These are phyloP conservation scores for Melinaea marsaeus DNA, from an alignment of 2,888 invertebrate genomes.

Conservation along the genomic window DNA sequence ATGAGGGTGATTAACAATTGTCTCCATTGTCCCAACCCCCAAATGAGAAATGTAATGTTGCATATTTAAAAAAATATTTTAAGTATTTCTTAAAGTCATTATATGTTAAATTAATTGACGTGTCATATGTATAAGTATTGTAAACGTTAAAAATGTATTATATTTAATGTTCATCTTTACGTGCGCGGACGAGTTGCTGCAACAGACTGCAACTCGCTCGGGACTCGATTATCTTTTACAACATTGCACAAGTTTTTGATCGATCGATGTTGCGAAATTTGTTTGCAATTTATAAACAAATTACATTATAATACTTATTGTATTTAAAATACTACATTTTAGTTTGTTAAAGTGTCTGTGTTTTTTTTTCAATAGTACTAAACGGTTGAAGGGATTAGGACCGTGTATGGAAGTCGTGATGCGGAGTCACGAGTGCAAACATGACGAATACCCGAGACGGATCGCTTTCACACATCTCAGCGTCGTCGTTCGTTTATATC, in stretches of 20 bases:
- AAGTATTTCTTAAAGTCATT: no score
- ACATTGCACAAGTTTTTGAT: conserved; percentile 3
- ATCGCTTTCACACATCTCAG: conserved; percentile 64
- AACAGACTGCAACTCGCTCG: neutral
- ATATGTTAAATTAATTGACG: no score
- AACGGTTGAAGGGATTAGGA: conserved; percentile 11
- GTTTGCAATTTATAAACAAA: neutral
- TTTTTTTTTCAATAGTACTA: neutral
- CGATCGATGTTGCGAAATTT: neutral
- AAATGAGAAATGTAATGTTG: neutral
- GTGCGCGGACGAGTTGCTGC: neutral
- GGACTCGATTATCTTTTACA: neutral
- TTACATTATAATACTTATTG: neutral
- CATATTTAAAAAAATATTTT: no score
- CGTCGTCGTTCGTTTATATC: conserved; percentile 55
- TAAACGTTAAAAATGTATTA: no score
- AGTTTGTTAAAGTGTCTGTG: neutral
- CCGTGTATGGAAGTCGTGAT: conserved; percentile 47
- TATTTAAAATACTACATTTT: neutral
- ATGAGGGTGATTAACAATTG: conserved; percentile 57
- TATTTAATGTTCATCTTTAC: neutral
- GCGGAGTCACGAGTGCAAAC: conserved; percentile 59
- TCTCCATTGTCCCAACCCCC: conserved; percentile 46
- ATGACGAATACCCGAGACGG: conserved; percentile 45
- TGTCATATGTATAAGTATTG: no score